A percentile compares a stretch with the other conserved stretches of the same genome.
These are phyloP conservation scores for Tenualosa ilisha DNA, from an alignment of 2,797 vertebrate genomes.

Conservation along the genomic window DNA sequence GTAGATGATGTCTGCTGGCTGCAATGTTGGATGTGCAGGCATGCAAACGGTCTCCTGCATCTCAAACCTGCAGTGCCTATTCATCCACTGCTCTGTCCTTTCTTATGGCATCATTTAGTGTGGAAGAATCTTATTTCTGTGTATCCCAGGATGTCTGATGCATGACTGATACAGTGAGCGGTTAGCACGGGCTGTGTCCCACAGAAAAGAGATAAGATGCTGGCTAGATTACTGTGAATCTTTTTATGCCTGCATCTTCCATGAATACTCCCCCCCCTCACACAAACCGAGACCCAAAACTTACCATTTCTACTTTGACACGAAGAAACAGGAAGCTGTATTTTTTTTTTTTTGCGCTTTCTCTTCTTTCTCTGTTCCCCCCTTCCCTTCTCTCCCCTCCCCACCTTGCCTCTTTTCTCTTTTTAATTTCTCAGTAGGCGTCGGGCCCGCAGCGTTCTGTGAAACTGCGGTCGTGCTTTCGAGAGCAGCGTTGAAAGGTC, in stretches of 20 bases:
- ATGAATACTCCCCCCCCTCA: neutral
- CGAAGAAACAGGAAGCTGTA: constrained; percentile 30
- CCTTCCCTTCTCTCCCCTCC: neutral
- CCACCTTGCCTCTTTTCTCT: neutral
- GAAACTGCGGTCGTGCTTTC: constrained; percentile 45
- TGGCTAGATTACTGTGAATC: constrained; percentile 8
- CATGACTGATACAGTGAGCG: neutral
- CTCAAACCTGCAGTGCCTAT: neutral
- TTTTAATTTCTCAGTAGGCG: constrained; percentile 19
- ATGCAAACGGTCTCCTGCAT: neutral
- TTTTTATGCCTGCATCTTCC: neutral
- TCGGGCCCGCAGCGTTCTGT: constrained; percentile 33
- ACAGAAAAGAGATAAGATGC: neutral
- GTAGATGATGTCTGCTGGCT: neutral
- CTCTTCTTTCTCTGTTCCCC: neutral
- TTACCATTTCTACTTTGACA: neutral
- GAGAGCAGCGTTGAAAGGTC: constrained; percentile 50
- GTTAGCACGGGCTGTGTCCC: neutral
- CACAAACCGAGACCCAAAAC: neutral
- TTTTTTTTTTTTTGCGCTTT: neutral
- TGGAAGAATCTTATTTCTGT: neutral
- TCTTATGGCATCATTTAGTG: neutral
- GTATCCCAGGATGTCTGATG: neutral
- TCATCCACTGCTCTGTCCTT: neutral
- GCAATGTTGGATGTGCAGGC: neutral